phyloP scores from a whole-genome alignment of 2,888 invertebrate genomes.

The Drosophila hawaiiensis region DNA sequence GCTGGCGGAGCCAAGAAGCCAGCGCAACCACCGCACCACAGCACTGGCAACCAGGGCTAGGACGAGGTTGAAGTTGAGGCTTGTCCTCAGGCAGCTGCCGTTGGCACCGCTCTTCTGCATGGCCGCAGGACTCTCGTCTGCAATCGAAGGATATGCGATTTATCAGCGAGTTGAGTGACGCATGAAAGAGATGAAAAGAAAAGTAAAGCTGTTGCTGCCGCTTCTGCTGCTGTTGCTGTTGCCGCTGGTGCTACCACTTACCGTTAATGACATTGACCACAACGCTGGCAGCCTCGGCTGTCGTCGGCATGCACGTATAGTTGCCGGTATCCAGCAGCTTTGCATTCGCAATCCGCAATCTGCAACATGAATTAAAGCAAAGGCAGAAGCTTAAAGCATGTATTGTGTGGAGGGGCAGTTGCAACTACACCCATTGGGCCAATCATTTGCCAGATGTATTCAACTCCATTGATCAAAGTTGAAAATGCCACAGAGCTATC shows the following conservation, averaged over 20 bases:
- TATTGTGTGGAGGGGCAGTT: not conserved
- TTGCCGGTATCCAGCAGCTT: slow-evolving; percentile 93
- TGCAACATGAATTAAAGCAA: slow-evolving; percentile 64
- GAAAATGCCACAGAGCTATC: slow-evolving; percentile 44
- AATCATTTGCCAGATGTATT: slow-evolving; percentile 64
- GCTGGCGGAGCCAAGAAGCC: slow-evolving; percentile 34
- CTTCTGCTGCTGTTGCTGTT: slow-evolving; percentile 8
- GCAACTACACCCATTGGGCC: slow-evolving; percentile 24
- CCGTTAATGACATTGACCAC: slow-evolving; percentile 96
- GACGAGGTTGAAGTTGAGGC: slow-evolving; percentile 45
- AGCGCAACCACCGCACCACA: slow-evolving; percentile 68
- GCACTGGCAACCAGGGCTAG: slow-evolving; percentile 64
- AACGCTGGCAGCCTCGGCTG: slow-evolving; percentile 93
- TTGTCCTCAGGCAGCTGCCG: slow-evolving; percentile 38
- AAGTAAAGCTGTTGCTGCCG: not conserved
- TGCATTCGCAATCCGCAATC: slow-evolving; percentile 91
- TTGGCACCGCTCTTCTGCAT: slow-evolving; percentile 81
- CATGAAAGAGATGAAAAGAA: slow-evolving; percentile 1
- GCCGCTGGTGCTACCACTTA: slow-evolving; percentile 84
- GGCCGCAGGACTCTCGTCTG: slow-evolving; percentile 84
- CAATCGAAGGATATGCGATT: slow-evolving; percentile 10
- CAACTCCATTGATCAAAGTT: slow-evolving; percentile 75
- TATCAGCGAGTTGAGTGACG: not conserved
- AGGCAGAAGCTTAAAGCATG: slow-evolving; percentile 40
- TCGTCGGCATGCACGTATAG: slow-evolving; percentile 95